These are phyloP conservation scores for Chamaetylas fuelleborni DNA, from an alignment of 2,113 vertebrate genomes.

Conservation along the genomic window DNA sequence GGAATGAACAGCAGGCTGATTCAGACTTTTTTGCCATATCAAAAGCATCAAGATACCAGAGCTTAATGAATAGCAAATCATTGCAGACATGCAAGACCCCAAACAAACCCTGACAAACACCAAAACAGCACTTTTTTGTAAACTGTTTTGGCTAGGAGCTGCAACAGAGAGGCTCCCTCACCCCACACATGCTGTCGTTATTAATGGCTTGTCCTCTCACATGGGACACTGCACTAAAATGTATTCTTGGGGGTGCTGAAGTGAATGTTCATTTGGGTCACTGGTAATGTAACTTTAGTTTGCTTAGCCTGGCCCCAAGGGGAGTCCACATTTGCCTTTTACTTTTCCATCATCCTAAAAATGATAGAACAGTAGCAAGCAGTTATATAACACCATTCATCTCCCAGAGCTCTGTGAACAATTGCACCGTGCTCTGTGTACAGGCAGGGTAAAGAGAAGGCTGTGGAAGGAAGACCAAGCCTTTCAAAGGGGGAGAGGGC, in stretches of 20 bases:
- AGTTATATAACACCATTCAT: slow-evolving; percentile 1
- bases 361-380: background rate
- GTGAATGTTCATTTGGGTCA: background rate
- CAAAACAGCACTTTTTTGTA: background rate
- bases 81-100: background rate
- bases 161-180: background rate
- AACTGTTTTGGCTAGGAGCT: background rate
- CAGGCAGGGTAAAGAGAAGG: background rate
- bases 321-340: background rate
- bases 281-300: background rate
- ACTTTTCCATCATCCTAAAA: background rate
- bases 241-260: background rate
- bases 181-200: background rate
- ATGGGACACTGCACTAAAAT: background rate
- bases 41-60: background rate
- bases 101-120: background rate
- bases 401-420: background rate
- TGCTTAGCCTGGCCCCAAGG: background rate
- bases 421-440: background rate
- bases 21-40: background rate
- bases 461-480: background rate
- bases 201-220: background rate
- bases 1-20: background rate
- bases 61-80: background rate
- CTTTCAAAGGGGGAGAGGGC: background rate